Base-by-base conservation (phyloP, 2,888 invertebrate species). In the Masnerella sp. region DNA sequence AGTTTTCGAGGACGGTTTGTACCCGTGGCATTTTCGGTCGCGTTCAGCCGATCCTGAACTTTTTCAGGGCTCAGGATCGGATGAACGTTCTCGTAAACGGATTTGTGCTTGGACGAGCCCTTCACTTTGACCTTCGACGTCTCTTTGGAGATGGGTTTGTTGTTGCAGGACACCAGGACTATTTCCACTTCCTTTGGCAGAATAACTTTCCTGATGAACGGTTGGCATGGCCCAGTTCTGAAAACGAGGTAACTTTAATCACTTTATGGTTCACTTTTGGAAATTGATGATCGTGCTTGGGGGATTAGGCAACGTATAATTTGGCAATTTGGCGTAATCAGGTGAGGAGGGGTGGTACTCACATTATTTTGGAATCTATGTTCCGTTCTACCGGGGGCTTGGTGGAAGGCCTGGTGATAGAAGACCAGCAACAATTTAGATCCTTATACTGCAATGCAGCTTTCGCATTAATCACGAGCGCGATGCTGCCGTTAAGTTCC, bases 381-480 rank as follows among this genome's bases (percentile, higher is more conserved):
- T 84, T 80, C 12, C 76, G 75, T 15, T 81, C 83, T 2, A 74
- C 75, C 2, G 80, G 76, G 8, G 81, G 78, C 14, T 88, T 83
- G 0, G 51, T 42, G 2, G 88, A 83, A 1, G 89, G 89, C 70
- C 93, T 88, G 76, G 87, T 88, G 76, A 93, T 91, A 2, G 90
- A 85, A 67, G 88, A 88, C 84, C 92, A 93, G 82, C 93, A 93
- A 81, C 93, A 93, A n/a, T 84, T 84, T 30, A 92, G 68, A 38
- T 89, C 88, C 7, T 79, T 85, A 71, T 88, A 85, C 9, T 86
- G 85, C 25, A 90, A 81, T 54, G 89, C 88, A 5, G 70, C 61
- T 8, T 79, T 65, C 1, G 74, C 32, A 17, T 85, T 78, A 1
- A 87, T 45, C 2, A 68, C 72, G n/a, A 86, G 70, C 2, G 75